phyloP scores from a whole-genome alignment of 2,113 vertebrate genomes.

The Nothoprocta perdicaria region DNA sequence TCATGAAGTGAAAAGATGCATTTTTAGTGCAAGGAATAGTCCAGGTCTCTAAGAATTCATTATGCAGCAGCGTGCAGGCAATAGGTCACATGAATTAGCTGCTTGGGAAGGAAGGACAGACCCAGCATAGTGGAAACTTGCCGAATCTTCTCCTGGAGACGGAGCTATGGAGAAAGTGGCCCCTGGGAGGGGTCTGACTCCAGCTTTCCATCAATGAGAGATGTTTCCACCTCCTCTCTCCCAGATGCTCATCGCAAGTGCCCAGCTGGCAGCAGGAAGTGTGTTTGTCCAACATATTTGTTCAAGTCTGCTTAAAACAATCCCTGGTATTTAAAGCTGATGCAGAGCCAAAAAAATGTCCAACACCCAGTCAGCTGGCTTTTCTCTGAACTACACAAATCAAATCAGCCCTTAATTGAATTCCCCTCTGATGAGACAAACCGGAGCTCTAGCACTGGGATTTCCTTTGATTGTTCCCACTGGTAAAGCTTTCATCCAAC shows the following conservation, averaged over 20 bases:
- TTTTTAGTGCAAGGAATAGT: not conserved
- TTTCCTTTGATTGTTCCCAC: conserved; percentile 64
- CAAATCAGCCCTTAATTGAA: conserved; percentile 41
- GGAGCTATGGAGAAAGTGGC: not conserved
- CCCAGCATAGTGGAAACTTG: not conserved
- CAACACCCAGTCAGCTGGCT: conserved; percentile 7
- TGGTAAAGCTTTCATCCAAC: not conserved
- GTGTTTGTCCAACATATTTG: not conserved
- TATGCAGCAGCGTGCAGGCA: rapidly evolving
- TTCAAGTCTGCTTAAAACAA: conserved; percentile 27
- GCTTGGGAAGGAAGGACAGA: not conserved
- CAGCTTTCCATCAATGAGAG: not conserved
- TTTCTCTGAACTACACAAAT: not conserved
- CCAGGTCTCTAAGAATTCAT: not conserved
- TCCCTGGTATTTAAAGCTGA: conserved; percentile 15
- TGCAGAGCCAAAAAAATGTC: conserved; percentile 28
- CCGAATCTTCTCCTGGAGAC: not conserved
- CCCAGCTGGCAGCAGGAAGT: not conserved
- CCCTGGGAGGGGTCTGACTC: not conserved
- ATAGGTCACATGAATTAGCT: not conserved
- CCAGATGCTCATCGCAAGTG: not conserved
- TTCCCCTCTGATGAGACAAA: conserved; percentile 38
- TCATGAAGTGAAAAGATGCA: not conserved
- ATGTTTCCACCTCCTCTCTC: not conserved
- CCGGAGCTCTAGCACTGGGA: not conserved